Evolutionary conservation across 1,140 invertebrate species (phyloP), one percentile per base, ranked within the genome.

Genomic region (Linepithema humile): DNA sequence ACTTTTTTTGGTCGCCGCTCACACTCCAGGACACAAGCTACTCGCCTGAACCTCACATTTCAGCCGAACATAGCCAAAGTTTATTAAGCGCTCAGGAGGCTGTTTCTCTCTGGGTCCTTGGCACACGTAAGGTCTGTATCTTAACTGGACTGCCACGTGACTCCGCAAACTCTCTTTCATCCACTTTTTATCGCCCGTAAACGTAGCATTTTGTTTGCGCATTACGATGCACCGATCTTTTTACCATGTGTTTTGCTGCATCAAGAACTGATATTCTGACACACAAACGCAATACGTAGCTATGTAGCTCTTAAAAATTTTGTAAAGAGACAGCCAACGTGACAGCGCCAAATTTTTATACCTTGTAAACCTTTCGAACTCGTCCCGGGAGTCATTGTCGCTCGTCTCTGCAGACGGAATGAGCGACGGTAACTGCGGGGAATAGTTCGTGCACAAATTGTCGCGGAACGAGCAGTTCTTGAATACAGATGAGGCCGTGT

Each of bases 51-150:
- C 95, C 95, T 94, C 95, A 95, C 94, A 95, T 95, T 95, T 96
- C 95, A 95, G 92, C 93, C 87, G 89, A 92, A 92, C 88, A 90
- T 92, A 93, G 92, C 91, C 95, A 97, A 95, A 96, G 96, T 95
- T 97, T 97, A 95, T 96, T 98, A 95, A 97, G 96, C 95, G 97
- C 97, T 95, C 97, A 97, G 96, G 97, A 98, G 96, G 97, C 97
- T 96, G 96, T 97, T 96, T 97, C 97, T 95, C 96, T 98, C 94
- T 98, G 97, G 97, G 96, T 97, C 94, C 96, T 97, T 96, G 97
- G 97, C 95, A 97, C 97, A 95, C 96, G 97, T 95, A 97, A 98
- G 97, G 97, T 98, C 96, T 96, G 96, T 96, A 96, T 94, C 89
- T 83, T 88, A 88, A 83, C 87, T 86, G 82, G 77, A 88, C 57